Evolutionary conservation across 2,797 vertebrate genomes (phyloP).

Genomic region (Pitangus sulphuratus): DNA sequence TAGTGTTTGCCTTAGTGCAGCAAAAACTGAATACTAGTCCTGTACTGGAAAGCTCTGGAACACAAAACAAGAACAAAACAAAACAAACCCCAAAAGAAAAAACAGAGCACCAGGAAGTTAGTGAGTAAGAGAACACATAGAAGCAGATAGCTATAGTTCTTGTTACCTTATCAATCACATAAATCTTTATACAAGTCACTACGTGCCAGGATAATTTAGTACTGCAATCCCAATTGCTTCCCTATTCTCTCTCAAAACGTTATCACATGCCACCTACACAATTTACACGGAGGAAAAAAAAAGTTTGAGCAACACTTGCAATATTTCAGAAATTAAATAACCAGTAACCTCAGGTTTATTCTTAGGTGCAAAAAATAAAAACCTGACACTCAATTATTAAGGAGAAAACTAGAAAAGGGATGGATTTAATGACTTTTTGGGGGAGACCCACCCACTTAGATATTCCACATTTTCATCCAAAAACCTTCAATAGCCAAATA

Average conservation of each 20-base stretch:
- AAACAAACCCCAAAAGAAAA: neutral
- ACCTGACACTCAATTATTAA: neutral
- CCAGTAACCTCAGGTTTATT: neutral
- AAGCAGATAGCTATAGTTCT: neutral
- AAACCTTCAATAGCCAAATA: neutral
- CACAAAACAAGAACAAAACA: neutral
- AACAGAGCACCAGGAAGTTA: neutral
- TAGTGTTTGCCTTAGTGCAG: neutral
- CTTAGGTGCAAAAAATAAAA: neutral
- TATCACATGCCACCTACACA: conserved; percentile 47
- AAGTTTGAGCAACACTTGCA: neutral
- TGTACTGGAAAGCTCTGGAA: neutral
- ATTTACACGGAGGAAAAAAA: neutral
- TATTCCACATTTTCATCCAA: neutral
- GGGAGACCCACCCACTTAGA: neutral
- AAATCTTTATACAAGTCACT: conserved; percentile 36
- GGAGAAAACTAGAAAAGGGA: neutral
- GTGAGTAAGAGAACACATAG: neutral
- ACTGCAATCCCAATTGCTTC: conserved; percentile 2
- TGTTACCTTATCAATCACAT: neutral
- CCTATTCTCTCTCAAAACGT: conserved; percentile 18
- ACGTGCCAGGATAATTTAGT: conserved; percentile 18
- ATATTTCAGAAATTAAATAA: neutral
- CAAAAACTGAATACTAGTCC: neutral
- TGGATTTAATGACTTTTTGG: neutral